A percentile compares a stretch with the other conserved stretches of the same genome.
These are phyloP conservation scores for Hypotaenidia philippensis DNA, from an alignment of 2,797 vertebrate species.

Conservation along the genomic window DNA sequence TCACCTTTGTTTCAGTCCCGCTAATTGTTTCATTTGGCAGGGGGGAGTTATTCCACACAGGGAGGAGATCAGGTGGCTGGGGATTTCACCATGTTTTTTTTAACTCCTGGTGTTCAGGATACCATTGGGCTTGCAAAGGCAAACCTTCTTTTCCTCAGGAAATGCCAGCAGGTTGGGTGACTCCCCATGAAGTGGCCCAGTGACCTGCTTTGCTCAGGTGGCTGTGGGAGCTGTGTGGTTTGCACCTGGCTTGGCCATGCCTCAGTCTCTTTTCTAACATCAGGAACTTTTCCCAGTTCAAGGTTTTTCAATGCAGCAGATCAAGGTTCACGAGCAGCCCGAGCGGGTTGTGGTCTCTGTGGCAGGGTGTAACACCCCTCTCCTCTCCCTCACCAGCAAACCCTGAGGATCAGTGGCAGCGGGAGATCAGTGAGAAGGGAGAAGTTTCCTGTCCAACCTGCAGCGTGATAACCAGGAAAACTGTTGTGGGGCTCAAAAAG, in stretches of 20 bases:
- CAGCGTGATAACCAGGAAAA: constrained; percentile 92
- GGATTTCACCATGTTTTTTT: background rate
- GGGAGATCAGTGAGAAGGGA: constrained; percentile 90
- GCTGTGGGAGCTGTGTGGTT: background rate
- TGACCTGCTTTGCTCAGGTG: background rate
- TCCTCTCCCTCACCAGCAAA: constrained; percentile 61
- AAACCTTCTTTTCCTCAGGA: background rate
- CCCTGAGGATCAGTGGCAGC: constrained; percentile 90
- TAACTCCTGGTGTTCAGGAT: background rate
- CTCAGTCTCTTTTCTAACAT: background rate
- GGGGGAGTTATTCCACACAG: background rate
- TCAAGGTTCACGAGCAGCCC: background rate
- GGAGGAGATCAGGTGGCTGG: background rate
- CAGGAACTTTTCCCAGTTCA: background rate
- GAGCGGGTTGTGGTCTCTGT: background rate
- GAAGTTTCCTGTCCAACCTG: constrained; percentile 94
- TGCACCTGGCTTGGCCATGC: background rate
- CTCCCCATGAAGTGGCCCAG: background rate
- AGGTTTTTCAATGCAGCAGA: background rate
- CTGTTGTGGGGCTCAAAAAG: constrained; percentile 93
- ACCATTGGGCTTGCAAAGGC: background rate
- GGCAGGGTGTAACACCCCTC: background rate
- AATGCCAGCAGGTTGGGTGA: background rate
- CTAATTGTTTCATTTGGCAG: background rate
- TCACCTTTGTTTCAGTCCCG: constrained; percentile 23